phyloP scores from a whole-genome alignment of 2,888 invertebrate species.

The Andrena praecox region DNA sequence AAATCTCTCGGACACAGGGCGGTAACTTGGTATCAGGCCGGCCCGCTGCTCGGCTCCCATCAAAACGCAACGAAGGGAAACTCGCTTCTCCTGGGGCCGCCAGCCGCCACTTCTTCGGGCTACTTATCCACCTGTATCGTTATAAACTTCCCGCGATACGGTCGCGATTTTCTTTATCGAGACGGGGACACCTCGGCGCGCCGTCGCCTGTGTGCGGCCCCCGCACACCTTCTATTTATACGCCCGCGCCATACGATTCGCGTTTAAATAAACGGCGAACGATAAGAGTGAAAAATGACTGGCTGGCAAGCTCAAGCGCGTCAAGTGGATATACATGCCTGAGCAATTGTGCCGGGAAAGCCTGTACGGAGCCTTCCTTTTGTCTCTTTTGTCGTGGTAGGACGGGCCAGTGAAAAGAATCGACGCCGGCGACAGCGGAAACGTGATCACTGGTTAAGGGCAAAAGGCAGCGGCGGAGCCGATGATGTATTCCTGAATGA shows the following conservation, averaged over 20 bases:
- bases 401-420: slow-evolving; percentile 41
- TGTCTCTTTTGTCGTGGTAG: slow-evolving; percentile 57
- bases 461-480: not conserved
- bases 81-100: slow-evolving; percentile 32
- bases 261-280: slow-evolving; percentile 69
- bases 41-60: slow-evolving; percentile 73
- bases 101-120: not conserved
- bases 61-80: slow-evolving; percentile 67
- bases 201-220: slow-evolving; percentile 10
- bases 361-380: slow-evolving; percentile 50
- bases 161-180: slow-evolving; percentile 73
- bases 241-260: slow-evolving; percentile 52
- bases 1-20: slow-evolving; percentile 74
- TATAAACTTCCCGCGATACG: slow-evolving; percentile 67
- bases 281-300: slow-evolving; percentile 74
- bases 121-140: slow-evolving; percentile 69
- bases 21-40: slow-evolving; percentile 77
- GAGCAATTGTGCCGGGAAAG: slow-evolving; percentile 44
- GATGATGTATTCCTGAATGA: too few relatives aligned
- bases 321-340: slow-evolving; percentile 58
- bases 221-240: slow-evolving; percentile 19
- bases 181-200: slow-evolving; percentile 38
- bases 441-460: slow-evolving; percentile 48
- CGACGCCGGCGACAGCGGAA: slow-evolving; percentile 57
- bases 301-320: slow-evolving; percentile 55